These are phyloP conservation scores for Neocrepidodera transversa DNA, from an alignment of 2,888 invertebrate species.

Conservation along the genomic window DNA sequence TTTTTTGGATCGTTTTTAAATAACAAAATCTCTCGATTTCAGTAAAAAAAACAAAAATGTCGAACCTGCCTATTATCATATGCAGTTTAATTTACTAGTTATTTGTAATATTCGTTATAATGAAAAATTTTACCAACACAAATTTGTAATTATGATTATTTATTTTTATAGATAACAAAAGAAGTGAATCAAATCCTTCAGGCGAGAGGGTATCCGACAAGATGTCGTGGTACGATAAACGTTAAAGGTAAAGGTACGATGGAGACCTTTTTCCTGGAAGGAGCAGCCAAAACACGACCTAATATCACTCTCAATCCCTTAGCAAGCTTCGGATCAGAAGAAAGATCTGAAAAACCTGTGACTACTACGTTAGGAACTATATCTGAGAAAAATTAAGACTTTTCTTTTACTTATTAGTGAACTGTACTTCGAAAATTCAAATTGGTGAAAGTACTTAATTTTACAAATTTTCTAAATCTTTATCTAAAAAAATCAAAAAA, in stretches of 20 bases:
- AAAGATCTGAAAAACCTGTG: conserved; percentile 38
- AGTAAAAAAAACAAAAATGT: too few species aligned
- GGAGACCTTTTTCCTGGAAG: conserved; percentile 83
- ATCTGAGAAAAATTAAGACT: conserved; percentile 47
- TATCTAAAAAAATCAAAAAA: too few species aligned
- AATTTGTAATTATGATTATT: too few species aligned
- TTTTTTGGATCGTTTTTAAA: too few species aligned
- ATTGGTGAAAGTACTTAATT: conserved; percentile 13
- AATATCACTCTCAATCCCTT: conserved; percentile 59
- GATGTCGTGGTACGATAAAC: conserved; percentile 85
- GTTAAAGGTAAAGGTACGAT: conserved; percentile 96
- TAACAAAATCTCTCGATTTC: too few species aligned
- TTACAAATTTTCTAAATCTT: too few species aligned
- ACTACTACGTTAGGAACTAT: conserved; percentile 50
- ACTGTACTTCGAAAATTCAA: conserved; percentile 10
- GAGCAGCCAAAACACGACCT: conserved; percentile 49
- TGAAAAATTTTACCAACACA: too few species aligned
- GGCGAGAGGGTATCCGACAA: conserved; percentile 78
- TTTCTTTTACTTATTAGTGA: background rate
- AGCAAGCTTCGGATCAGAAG: conserved; percentile 41
- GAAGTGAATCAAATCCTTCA: conserved; percentile 85
- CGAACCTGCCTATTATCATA: too few species aligned
- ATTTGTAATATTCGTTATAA: too few species aligned
- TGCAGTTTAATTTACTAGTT: too few species aligned
- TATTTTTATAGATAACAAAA: conserved; percentile 76